Evolutionary conservation across 30 jellyfish, hydroid and myxozoan species (phyloP).

Genomic region (Nemopilema nomurai): DNA sequence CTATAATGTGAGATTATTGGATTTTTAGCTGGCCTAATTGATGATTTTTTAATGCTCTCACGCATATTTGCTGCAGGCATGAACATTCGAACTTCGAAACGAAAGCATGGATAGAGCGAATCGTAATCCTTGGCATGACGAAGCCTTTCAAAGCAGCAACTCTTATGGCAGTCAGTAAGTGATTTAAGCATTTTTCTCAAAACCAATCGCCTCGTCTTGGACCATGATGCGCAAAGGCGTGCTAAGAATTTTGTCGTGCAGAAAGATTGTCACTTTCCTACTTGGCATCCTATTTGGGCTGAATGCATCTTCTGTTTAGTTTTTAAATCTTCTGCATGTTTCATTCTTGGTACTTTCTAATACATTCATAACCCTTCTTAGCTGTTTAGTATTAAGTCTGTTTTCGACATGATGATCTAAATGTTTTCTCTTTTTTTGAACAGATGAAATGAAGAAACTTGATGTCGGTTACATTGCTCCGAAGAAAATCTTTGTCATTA

Average conservation of each 20-base stretch:
- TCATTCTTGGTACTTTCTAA: too few species aligned
- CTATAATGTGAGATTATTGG: background rate
- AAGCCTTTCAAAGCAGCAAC: constrained; percentile 83
- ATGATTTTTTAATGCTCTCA: background rate
- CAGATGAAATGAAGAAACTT: constrained; percentile 80
- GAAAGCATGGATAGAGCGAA: constrained; percentile 93
- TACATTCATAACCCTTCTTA: too few species aligned
- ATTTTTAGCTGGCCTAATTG: background rate
- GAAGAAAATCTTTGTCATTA: constrained; percentile 79
- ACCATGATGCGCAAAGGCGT: too few species aligned
- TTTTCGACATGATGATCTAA: background rate
- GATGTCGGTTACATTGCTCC: constrained; percentile 74
- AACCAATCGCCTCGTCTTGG: too few species aligned
- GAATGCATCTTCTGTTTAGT: too few species aligned
- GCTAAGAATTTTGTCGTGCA: too few species aligned
- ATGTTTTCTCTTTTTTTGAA: background rate
- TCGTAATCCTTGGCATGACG: constrained; percentile 75
- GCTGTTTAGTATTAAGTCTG: too few species aligned
- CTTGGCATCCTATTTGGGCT: too few species aligned
- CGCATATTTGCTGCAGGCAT: constrained; percentile 77
- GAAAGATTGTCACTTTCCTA: too few species aligned
- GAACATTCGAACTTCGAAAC: constrained; percentile 81
- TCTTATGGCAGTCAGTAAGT: constrained; percentile 83
- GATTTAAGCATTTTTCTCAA: background rate
- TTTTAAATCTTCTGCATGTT: too few species aligned